Conservation (phyloP, 2,113 vertebrate species). For the Silurus glanis region DNA sequence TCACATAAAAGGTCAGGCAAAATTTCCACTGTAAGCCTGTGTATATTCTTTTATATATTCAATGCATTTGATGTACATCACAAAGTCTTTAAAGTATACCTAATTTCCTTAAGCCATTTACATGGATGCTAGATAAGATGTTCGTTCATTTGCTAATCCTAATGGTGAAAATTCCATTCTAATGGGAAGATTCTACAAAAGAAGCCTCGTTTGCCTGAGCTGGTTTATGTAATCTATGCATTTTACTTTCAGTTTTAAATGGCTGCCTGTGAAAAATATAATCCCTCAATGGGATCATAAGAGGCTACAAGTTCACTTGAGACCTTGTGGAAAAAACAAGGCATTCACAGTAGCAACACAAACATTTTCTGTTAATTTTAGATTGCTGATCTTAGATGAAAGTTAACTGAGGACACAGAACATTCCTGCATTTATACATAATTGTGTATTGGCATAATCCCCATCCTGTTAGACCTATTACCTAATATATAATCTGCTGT, state of each 20-base stretch:
- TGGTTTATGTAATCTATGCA: neutral
- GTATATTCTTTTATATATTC: neutral
- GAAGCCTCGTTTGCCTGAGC: neutral
- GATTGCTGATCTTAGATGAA: neutral
- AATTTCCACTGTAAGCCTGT: neutral
- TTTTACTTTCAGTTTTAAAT: neutral
- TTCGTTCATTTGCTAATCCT: neutral
- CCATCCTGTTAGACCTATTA: conserved; percentile 45
- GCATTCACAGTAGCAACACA: neutral
- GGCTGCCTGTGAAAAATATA: neutral
- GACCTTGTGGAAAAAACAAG: neutral
- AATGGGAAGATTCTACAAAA: neutral
- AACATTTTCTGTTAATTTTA: conserved; percentile 6
- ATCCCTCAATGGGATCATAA: conserved; percentile 15
- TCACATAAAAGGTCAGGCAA: conserved; percentile 85
- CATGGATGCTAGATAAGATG: neutral
- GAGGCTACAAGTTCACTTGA: conserved; percentile 2
- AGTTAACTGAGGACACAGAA: neutral
- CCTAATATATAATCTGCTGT: conserved; percentile 63
- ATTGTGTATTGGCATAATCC: conserved; percentile 50
- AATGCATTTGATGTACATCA: neutral
- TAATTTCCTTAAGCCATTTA: neutral
- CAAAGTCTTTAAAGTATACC: neutral
- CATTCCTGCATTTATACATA: neutral
- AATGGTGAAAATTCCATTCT: neutral